A percentile compares a stretch with the other conserved stretches of the same genome.
phyloP scores from a whole-genome alignment of 2,113 vertebrate species.

The Rhagologus leucostigma region DNA sequence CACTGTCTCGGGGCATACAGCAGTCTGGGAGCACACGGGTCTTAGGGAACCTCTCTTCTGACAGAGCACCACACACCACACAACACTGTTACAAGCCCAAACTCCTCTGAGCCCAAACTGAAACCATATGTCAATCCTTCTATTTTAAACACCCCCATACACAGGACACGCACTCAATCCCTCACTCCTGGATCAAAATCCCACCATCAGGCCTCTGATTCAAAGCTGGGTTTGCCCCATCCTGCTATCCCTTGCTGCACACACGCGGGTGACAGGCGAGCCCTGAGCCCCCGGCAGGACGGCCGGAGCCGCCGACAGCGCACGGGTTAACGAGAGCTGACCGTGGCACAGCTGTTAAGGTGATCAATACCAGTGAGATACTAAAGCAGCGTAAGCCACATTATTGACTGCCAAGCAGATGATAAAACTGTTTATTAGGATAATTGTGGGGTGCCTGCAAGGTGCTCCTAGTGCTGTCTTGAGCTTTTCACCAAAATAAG shows the following conservation, averaged over 20 bases:
- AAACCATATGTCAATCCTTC: not conserved
- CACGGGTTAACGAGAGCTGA: slow-evolving; percentile 81
- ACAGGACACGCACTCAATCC: not conserved
- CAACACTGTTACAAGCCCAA: not conserved
- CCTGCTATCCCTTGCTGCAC: not conserved
- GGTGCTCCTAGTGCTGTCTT: slow-evolving; percentile 61
- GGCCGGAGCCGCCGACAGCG: not conserved
- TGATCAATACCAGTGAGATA: slow-evolving; percentile 98
- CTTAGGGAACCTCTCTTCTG: not conserved
- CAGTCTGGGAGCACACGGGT: not conserved
- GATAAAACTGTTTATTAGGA: slow-evolving; percentile 97
- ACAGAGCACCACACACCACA: not conserved
- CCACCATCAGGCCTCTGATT: not conserved
- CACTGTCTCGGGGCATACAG: rapidly evolving
- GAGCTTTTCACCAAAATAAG: slow-evolving; percentile 69
- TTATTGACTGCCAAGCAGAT: slow-evolving; percentile 91
- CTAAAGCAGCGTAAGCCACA: slow-evolving; percentile 93
- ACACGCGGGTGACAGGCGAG: not conserved
- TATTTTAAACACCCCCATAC: not conserved
- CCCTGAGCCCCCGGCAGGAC: not conserved
- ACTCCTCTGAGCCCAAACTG: not conserved
- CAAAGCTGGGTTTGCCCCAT: not conserved
- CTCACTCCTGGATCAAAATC: not conserved
- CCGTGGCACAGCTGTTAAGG: slow-evolving; percentile 88
- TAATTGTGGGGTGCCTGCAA: slow-evolving; percentile 77